Evolutionary conservation across 2,113 vertebrate genomes (phyloP), one percentile per base, ranked within the genome.

Genomic region (Egretta garzetta): DNA sequence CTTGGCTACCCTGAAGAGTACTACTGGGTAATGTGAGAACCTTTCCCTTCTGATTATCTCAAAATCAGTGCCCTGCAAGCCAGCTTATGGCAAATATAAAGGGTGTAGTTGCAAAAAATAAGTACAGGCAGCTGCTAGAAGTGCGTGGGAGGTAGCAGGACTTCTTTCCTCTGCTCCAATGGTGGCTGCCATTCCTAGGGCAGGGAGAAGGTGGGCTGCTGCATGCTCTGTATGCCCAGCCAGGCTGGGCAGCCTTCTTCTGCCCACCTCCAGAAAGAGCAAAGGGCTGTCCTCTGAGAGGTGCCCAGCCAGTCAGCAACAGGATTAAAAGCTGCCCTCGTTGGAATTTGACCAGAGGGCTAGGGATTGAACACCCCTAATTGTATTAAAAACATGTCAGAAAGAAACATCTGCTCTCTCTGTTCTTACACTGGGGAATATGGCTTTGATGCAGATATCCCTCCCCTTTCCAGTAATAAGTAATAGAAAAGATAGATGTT

Each of bases 141-240:
- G 22, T n/a, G 6, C 1, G 2, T 59, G 28, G 14, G 10, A 86
- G 24, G 50, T 45, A n/a, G 12, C 24, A 66, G 12, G 27, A 16
- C 6, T 55, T 75, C 15, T 58, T 80, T 80, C 24, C 21, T 75
- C 43, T 0, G 0, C 32, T 56, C 37, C 32, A 6, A 20, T 71
- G 30, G 45, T 56, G 30, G 18, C 2, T 88, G 7, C 16, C 0
- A 0, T 13, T 80, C 17, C n/a, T 47, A 28, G 9, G 22, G 16
- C 21, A 67, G 20, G 45, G 28, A 67, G 68, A 24, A 70, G 15
- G 15, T 16, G 12, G 21, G 45, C 27, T 73, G 26, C 45, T 62
- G 41, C 27, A 24, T 33, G 50, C 3, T 23, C 35, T 33, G 28
- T 21, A 3, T 9, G 8, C 3, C 19, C 52, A 33, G 28, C 4